Evolutionary conservation across 2,113 vertebrate genomes (phyloP).

Genomic region (Hemiscyllium ocellatum): DNA sequence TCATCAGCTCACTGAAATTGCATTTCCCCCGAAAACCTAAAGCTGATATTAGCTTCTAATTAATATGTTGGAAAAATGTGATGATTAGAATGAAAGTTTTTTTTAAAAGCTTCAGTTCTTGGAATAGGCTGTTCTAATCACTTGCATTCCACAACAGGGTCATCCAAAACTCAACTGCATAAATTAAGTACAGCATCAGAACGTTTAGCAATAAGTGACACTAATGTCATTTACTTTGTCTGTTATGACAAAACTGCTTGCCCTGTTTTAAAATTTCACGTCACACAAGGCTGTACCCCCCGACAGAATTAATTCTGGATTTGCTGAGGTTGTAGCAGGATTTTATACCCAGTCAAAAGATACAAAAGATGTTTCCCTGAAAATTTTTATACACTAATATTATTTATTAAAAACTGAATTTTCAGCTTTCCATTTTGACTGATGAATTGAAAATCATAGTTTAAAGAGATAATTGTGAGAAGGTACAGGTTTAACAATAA

Average conservation of each 20-base stretch:
- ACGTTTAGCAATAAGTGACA: background rate
- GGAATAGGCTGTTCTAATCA: background rate
- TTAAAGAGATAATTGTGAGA: background rate
- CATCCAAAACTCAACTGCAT: background rate
- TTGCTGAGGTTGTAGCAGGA: background rate
- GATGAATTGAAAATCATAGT: background rate
- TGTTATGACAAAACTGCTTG: background rate
- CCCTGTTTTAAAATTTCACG: background rate
- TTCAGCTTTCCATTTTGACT: background rate
- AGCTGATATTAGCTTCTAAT: background rate
- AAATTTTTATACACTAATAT: background rate
- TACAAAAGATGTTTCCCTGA: background rate
- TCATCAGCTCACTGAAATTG: background rate
- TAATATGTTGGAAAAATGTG: slow-evolving; percentile 3
- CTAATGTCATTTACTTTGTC: background rate
- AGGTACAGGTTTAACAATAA: background rate
- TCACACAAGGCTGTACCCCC: background rate
- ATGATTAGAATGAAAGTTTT: background rate
- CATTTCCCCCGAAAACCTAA: background rate
- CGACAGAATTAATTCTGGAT: background rate
- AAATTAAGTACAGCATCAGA: background rate
- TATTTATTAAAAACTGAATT: background rate
- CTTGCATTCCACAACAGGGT: background rate
- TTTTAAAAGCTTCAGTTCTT: background rate
- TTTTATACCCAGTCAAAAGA: background rate